A percentile compares a stretch with the other conserved stretches of the same genome.
phyloP scores from a whole-genome alignment of 2,797 vertebrate genomes.

The Aldrovandia affinis region DNA sequence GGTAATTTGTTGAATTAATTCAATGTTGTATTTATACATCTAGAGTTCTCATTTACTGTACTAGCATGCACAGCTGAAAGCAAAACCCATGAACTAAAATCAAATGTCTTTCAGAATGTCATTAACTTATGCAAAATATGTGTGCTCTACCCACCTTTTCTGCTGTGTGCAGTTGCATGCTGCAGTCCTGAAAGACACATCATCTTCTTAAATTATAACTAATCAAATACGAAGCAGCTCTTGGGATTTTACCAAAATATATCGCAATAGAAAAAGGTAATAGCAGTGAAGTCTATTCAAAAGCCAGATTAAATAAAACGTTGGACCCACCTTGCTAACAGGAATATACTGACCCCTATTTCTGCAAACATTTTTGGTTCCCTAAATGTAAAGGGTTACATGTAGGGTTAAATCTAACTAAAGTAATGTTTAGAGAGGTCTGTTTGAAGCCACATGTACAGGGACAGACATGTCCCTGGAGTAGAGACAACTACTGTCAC shows the following conservation, averaged over 20 bases:
- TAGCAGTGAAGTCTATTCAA: not conserved
- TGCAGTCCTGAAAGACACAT: not conserved
- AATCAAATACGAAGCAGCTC: not conserved
- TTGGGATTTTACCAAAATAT: not conserved
- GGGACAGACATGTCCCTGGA: not conserved
- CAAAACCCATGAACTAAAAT: not conserved
- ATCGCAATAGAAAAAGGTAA: not conserved
- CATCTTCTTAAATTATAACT: not conserved
- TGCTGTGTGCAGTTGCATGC: not conserved
- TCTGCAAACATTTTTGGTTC: not conserved
- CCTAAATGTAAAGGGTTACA: not conserved
- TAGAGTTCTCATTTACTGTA: slow-evolving; percentile 6
- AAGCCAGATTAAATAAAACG: not conserved
- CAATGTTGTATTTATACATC: not conserved
- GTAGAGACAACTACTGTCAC: not conserved
- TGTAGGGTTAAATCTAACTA: not conserved
- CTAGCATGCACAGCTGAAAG: not conserved
- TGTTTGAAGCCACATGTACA: not conserved
- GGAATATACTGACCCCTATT: not conserved
- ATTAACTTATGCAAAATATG: not conserved
- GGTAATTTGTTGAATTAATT: not conserved
- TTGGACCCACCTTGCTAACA: not conserved
- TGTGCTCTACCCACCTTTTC: not conserved
- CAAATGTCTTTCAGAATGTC: not conserved
- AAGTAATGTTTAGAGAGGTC: not conserved